A percentile compares a stretch with the other conserved stretches of the same genome.
phyloP scores from a whole-genome alignment of 2,797 vertebrate species.

The Tangara arthus region DNA sequence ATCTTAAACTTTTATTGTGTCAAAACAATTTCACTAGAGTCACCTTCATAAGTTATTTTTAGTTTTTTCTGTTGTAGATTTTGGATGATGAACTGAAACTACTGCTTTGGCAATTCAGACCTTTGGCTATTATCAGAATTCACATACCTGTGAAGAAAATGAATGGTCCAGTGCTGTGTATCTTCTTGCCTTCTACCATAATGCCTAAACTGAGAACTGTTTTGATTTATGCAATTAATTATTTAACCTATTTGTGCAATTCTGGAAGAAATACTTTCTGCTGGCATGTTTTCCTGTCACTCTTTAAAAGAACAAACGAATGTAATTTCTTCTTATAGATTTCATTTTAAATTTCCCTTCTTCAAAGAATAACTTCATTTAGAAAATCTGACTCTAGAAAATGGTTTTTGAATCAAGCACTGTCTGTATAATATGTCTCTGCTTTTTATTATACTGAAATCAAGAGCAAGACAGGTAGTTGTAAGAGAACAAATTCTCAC shows the following conservation, averaged over 20 bases:
- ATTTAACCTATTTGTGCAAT: not conserved
- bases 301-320: not conserved
- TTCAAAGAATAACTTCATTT: not conserved
- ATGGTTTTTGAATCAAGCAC: not conserved
- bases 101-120: not conserved
- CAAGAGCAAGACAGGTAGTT: not conserved
- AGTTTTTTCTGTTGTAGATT: not conserved
- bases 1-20: not conserved
- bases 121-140: not conserved
- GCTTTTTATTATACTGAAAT: not conserved
- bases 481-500: not conserved
- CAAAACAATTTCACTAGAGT: not conserved
- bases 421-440: not conserved
- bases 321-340: not conserved
- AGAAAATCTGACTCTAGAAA: not conserved
- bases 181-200: not conserved
- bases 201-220: not conserved
- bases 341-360: not conserved
- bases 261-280: not conserved
- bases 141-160: not conserved
- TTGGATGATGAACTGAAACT: not conserved
- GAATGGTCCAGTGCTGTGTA: rapidly evolving
- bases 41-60: not conserved
- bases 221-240: not conserved
- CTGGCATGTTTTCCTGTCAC: not conserved